Evolutionary conservation across 2,888 invertebrate species (phyloP).

Genomic region (Drosophila siamana): DNA sequence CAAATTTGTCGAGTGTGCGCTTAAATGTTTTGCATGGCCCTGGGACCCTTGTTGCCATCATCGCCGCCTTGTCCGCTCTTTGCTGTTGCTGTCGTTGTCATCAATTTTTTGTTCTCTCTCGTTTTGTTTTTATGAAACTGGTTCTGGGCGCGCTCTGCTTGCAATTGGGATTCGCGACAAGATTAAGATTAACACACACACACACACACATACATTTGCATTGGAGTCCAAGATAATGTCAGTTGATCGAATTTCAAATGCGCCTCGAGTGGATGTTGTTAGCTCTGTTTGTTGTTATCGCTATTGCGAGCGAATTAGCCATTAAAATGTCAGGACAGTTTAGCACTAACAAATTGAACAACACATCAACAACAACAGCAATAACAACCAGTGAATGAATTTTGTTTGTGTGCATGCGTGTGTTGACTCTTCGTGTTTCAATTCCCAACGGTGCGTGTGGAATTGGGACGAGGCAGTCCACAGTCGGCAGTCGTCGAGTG

Average conservation of each 20-base stretch:
- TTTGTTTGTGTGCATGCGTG: slow-evolving; percentile 1
- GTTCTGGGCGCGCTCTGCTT: slow-evolving; percentile 52
- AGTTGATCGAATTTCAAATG: slow-evolving; percentile 64
- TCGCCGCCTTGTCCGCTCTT: slow-evolving; percentile 38
- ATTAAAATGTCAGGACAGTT: slow-evolving; percentile 67
- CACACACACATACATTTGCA: slow-evolving; percentile 31
- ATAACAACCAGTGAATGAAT: neutral
- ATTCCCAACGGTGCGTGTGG: slow-evolving; percentile 57
- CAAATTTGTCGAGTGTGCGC: slow-evolving; percentile 81
- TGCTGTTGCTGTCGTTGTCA: slow-evolving; percentile 63
- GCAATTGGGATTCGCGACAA: slow-evolving; percentile 71
- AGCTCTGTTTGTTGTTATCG: slow-evolving; percentile 33
- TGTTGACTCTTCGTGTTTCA: slow-evolving; percentile 21
- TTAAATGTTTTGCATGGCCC: slow-evolving; percentile 73
- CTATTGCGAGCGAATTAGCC: slow-evolving; percentile 52
- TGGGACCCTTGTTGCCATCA: slow-evolving; percentile 33
- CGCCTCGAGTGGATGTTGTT: slow-evolving; percentile 23
- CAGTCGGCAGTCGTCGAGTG: neutral
- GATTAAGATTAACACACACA: slow-evolving; percentile 69
- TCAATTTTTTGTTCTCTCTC: slow-evolving; percentile 57
- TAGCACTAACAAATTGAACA: slow-evolving; percentile 61
- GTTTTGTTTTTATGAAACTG: slow-evolving; percentile 45
- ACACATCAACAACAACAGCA: slow-evolving; percentile 35
- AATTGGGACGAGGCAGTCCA: slow-evolving; percentile 38
- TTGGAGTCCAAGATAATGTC: slow-evolving; percentile 38